phyloP scores from a whole-genome alignment of 1,140 invertebrate species.

The Zaprionus kolodkinae region DNA sequence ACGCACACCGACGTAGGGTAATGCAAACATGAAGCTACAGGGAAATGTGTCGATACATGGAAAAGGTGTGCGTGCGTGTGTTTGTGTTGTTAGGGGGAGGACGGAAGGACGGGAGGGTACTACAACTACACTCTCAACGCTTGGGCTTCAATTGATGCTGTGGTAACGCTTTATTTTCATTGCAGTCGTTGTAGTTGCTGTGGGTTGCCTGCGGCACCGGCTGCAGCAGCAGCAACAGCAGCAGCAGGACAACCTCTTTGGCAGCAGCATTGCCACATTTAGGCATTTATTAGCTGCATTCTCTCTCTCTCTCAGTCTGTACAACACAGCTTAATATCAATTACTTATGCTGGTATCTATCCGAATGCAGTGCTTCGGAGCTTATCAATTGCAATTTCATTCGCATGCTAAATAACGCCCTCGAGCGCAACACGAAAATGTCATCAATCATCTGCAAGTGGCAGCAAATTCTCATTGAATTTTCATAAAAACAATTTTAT shows the following conservation, averaged over 20 bases:
- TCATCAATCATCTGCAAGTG: slow-evolving; percentile 58
- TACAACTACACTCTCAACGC: slow-evolving; percentile 48
- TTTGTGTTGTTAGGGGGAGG: slow-evolving; percentile 49
- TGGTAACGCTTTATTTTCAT: slow-evolving; percentile 79
- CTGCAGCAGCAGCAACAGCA: slow-evolving; percentile 19
- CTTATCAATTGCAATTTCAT: slow-evolving; percentile 44
- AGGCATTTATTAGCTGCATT: slow-evolving; percentile 61
- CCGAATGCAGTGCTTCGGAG: background rate
- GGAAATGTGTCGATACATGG: slow-evolving; percentile 60
- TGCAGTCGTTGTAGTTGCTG: slow-evolving; percentile 37
- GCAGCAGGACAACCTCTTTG: slow-evolving; percentile 18
- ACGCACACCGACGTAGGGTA: slow-evolving; percentile 1
- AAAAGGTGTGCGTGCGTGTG: slow-evolving; percentile 66
- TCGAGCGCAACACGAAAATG: slow-evolving; percentile 43
- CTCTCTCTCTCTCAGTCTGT: background rate
- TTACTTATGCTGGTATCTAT: slow-evolving; percentile 62
- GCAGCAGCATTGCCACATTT: slow-evolving; percentile 31
- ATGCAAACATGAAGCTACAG: slow-evolving; percentile 36
- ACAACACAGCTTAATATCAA: slow-evolving; percentile 68
- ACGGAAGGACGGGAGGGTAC: background rate
- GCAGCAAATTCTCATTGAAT: slow-evolving; percentile 33
- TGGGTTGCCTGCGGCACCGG: slow-evolving; percentile 29
- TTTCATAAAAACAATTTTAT: slow-evolving; percentile 29
- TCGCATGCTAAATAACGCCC: slow-evolving; percentile 40
- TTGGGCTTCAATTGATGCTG: slow-evolving; percentile 80